phyloP scores from a whole-genome alignment of 2,888 invertebrate species.

The Lycocerus yunnanus region DNA sequence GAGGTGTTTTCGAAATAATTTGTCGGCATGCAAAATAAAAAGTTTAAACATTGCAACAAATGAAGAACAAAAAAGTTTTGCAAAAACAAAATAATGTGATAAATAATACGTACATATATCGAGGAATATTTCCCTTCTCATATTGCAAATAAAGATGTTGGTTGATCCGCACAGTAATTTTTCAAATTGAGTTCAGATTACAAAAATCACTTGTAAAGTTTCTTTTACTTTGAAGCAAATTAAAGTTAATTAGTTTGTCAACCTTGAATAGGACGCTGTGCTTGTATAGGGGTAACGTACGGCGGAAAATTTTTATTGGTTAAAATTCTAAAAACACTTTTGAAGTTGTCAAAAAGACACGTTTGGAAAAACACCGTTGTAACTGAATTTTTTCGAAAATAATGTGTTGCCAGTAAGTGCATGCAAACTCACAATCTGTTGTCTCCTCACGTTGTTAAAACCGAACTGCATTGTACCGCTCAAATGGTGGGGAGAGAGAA shows the following conservation, averaged over 20 bases:
- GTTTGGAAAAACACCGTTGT: not conserved
- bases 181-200: not conserved
- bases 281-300: not conserved
- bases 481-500: not conserved
- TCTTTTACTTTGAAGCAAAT: not conserved
- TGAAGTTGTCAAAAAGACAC: not conserved
- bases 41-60: no score
- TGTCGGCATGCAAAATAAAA: no score
- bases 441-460: not conserved
- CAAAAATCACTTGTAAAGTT: not conserved
- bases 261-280: not conserved
- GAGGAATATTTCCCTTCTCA: constrained; percentile 5
- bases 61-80: no score
- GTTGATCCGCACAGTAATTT: not conserved
- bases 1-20: no score
- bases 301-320: not conserved
- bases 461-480: not conserved
- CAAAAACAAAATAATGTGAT: not conserved
- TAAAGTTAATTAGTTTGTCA: not conserved
- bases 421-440: not conserved
- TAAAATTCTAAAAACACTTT: not conserved
- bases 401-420: not conserved
- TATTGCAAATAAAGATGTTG: constrained; percentile 1
- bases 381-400: not conserved
- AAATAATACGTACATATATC: constrained; percentile 6